These are phyloP conservation scores for Motacilla alba DNA, from an alignment of 2,113 vertebrate genomes.

Conservation along the genomic window DNA sequence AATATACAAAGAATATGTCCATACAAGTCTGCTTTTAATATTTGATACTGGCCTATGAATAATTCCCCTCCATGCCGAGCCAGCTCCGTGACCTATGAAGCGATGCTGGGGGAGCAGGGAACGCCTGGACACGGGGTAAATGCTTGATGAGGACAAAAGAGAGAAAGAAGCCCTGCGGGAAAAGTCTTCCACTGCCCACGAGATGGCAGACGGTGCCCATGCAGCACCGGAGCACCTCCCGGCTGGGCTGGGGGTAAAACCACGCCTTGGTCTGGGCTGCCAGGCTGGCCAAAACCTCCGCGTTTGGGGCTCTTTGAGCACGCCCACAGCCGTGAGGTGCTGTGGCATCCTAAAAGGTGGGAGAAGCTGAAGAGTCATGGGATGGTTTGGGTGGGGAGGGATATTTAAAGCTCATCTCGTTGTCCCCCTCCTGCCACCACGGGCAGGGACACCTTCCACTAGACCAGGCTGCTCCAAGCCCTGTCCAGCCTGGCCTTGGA, in stretches of 20 bases:
- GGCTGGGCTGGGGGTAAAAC: too few relatives aligned
- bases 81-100: background rate
- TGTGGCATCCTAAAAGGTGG: background rate
- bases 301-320: accelerated
- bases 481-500: background rate
- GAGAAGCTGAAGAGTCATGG: background rate
- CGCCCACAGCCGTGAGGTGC: accelerated
- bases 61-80: background rate
- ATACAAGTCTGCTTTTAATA: slow-evolving; percentile 3
- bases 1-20: background rate
- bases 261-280: accelerated
- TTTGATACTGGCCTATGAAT: slow-evolving; percentile 8
- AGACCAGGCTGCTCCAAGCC: background rate
- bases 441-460: background rate
- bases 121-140: background rate
- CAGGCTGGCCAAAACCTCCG: accelerated
- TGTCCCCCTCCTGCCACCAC: accelerated
- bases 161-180: background rate
- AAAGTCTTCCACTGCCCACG: background rate
- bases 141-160: too few relatives aligned
- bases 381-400: background rate
- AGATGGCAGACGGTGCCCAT: slow-evolving; percentile 33
- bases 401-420: accelerated
- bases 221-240: background rate
- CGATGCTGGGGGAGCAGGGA: background rate